Evolutionary conservation across 2,888 invertebrate species (phyloP).

Genomic region (Chrysolina oricalcia): DNA sequence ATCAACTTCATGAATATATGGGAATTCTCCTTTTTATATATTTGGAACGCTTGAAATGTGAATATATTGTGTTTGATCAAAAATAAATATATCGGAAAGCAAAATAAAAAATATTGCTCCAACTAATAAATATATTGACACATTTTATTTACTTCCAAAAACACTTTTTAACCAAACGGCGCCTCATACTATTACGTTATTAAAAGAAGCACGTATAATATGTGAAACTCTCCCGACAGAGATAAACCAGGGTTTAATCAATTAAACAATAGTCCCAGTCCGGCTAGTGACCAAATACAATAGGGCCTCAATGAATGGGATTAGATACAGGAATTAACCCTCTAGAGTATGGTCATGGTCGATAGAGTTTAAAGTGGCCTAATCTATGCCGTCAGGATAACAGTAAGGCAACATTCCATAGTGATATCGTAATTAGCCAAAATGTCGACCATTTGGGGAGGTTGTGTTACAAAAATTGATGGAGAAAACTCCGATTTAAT

Average conservation of each 20-base stretch:
- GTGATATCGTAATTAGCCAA: not conserved
- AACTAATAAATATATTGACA: too few relatives aligned
- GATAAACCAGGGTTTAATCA: conserved; percentile 13
- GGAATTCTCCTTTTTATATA: too few relatives aligned
- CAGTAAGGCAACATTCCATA: not conserved
- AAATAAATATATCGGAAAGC: too few relatives aligned
- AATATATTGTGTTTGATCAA: too few relatives aligned
- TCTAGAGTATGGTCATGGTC: conserved; percentile 9
- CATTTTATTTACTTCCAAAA: too few relatives aligned
- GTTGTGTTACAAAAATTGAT: too few relatives aligned
- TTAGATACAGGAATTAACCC: conserved; percentile 21
- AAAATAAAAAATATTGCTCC: too few relatives aligned
- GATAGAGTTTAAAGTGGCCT: conserved; percentile 18
- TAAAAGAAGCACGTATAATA: not conserved
- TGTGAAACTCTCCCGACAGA: not conserved
- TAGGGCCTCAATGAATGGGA: conserved; percentile 7
- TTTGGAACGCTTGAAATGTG: too few relatives aligned
- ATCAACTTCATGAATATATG: too few relatives aligned
- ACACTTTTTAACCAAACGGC: too few relatives aligned
- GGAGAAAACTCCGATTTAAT: too few relatives aligned
- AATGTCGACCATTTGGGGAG: too few relatives aligned
- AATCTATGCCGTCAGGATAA: not conserved
- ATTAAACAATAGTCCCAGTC: conserved; percentile 18
- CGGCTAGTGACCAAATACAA: conserved; percentile 28
- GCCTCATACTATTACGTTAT: not conserved